Evolutionary conservation across 2,113 vertebrate species (phyloP), one percentile per base, ranked within the genome.

Genomic region (Calidris pygmaea): DNA sequence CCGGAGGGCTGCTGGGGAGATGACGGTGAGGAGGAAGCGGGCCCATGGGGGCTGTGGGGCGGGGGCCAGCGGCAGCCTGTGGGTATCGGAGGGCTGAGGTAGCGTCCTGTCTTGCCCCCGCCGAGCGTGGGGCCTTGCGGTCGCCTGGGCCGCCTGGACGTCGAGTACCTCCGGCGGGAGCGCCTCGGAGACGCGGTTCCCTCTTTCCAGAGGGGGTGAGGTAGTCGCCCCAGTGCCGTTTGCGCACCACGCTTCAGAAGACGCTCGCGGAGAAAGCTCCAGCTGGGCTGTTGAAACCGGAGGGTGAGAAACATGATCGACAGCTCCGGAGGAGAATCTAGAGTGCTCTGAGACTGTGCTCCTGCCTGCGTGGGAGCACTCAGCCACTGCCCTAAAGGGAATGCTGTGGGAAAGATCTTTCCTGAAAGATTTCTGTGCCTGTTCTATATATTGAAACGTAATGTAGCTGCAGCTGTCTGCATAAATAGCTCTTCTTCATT

Each of bases 211-310:
- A 26, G 66, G 4, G 32, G 8, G 20, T 4, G 2, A 8, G 41
- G 53, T 8, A 1, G 17, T 3, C 12, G 1, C 47, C 12, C 39
- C 19, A 1, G 30, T 1, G 58, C 27, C 23, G 10, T 29, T 37
- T 4, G 52, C 37, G 2, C 5, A 10, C 24, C 7, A 1, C 4
- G 1, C 79, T 41, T 16, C 34, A 3, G 12, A 11, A 4, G 76
- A 1, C 2, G 8, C 48, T 56, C 13, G 6, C 2, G 2, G 5
- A 15, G 41, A 2, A 53, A 78, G 6, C 60, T 45, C 22, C 18
- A 6, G 21, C 45, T 29, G 27, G 9, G 21, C 47, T 39, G 21
- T 9, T 35, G 65, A 30, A 66, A 19, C 12, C 5, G 7, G 24
- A 55, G 82, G 32, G 14, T 7, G 8, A 35, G n/a, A 24, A 53